phyloP scores from a whole-genome alignment of 2,797 vertebrate genomes.

The Uromys caudimaculatus region DNA sequence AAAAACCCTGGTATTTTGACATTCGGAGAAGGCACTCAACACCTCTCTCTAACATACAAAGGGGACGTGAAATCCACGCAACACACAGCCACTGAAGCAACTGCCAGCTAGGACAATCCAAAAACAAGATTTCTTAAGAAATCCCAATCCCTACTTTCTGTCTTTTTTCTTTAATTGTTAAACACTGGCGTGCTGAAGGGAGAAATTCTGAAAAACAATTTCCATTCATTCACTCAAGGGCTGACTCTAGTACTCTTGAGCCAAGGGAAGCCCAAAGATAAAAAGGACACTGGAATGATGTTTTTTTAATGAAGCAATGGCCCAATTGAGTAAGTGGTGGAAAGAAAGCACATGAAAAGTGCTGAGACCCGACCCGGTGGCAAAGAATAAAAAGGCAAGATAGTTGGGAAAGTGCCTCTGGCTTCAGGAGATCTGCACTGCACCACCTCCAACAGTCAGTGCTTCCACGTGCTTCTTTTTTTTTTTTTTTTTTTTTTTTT shows the following conservation, averaged over 20 bases:
- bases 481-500: background rate
- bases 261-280: constrained; percentile 27
- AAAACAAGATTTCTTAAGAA: constrained; percentile 60
- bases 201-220: constrained; percentile 56
- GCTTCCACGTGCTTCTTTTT: constrained; percentile 31
- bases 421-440: background rate
- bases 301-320: constrained; percentile 68
- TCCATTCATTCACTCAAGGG: constrained; percentile 62
- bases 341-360: background rate
- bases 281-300: constrained; percentile 47
- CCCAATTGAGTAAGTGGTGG: constrained; percentile 4
- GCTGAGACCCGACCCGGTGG: background rate
- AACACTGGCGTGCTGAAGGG: constrained; percentile 67
- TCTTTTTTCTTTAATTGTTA: constrained; percentile 41
- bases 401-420: background rate
- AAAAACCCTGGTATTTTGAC: constrained; percentile 9
- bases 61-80: background rate
- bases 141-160: background rate
- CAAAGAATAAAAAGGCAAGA: constrained; percentile 50
- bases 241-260: constrained; percentile 62
- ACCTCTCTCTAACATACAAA: constrained; percentile 39
- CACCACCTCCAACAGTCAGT: constrained; percentile 12
- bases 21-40: background rate
- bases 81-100: background rate
- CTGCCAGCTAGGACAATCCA: constrained; percentile 57